Conservation (phyloP, 2,888 invertebrate genomes). For the Troides helena region DNA sequence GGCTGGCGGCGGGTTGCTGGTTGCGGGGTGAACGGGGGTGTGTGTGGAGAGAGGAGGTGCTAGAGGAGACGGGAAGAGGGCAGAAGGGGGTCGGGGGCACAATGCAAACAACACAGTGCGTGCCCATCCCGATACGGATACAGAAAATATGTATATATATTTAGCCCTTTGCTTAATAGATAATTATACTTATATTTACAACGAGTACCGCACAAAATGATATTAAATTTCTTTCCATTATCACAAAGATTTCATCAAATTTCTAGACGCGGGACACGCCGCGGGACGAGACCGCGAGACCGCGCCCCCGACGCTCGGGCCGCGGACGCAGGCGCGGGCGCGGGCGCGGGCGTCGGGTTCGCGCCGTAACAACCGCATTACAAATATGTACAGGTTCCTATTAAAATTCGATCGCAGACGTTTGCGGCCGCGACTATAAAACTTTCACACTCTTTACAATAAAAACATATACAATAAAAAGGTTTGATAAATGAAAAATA, state of each 20-base stretch:
- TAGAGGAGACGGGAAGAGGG: constrained; percentile 34
- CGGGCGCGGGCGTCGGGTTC: constrained; percentile 55
- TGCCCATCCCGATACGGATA: constrained; percentile 53
- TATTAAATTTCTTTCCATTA: constrained; percentile 66
- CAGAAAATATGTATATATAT: constrained; percentile 43
- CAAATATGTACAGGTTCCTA: constrained; percentile 64
- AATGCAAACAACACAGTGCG: constrained; percentile 65
- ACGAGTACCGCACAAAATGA: constrained; percentile 62
- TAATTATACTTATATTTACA: constrained; percentile 63
- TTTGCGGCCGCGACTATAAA: constrained; percentile 35
- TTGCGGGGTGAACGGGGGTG: constrained; percentile 48
- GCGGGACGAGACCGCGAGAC: constrained; percentile 18
- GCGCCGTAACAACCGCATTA: constrained; percentile 63
- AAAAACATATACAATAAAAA: constrained; percentile 56
- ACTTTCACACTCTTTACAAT: constrained; percentile 49
- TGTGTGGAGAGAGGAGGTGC: neutral
- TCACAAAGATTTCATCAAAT: constrained; percentile 71
- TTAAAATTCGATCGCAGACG: constrained; percentile 8
- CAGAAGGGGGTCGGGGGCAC: constrained; percentile 44
- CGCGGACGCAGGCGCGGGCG: constrained; percentile 48
- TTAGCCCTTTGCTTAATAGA: constrained; percentile 59
- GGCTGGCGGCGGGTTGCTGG: constrained; percentile 20
- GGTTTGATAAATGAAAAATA: constrained; percentile 43
- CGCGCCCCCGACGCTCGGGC: neutral
- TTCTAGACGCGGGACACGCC: constrained; percentile 62